phyloP scores from a whole-genome alignment of 2,888 invertebrate species.

The Tetranychus truncatus region DNA sequence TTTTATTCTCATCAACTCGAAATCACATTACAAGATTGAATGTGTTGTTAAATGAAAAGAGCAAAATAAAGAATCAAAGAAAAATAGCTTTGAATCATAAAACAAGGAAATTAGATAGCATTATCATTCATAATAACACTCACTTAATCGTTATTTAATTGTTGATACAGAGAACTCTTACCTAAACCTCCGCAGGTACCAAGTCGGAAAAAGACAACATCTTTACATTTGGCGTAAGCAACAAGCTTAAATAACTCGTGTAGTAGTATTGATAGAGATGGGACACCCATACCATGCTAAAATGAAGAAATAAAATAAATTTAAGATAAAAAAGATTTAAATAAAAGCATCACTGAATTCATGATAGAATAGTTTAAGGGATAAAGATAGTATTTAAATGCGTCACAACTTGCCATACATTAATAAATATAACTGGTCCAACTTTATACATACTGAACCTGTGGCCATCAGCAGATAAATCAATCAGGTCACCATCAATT shows the following conservation, averaged over 20 bases:
- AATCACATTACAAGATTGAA: neutral
- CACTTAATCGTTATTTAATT: neutral
- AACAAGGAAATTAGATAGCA: neutral
- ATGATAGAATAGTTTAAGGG: neutral
- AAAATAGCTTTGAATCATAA: neutral
- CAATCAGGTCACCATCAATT: slow-evolving; percentile 56
- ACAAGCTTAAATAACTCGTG: slow-evolving; percentile 92
- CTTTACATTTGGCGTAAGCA: slow-evolving; percentile 68
- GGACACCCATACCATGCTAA: slow-evolving; percentile 86
- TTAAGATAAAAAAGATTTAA: neutral
- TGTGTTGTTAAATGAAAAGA: neutral
- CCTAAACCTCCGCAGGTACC: slow-evolving; percentile 86
- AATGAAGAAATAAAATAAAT: neutral
- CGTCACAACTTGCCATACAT: slow-evolving; percentile 33
- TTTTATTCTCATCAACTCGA: slow-evolving; percentile 2
- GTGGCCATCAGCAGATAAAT: slow-evolving; percentile 69
- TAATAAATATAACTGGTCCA: slow-evolving; percentile 63
- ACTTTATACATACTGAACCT: slow-evolving; percentile 92
- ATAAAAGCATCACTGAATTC: neutral
- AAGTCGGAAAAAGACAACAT: slow-evolving; percentile 47
- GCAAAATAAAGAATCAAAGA: neutral
- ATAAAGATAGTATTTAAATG: slow-evolving; percentile 5
- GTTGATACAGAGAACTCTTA: slow-evolving; percentile 24
- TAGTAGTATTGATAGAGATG: slow-evolving; percentile 80
- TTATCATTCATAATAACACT: too few species aligned